Evolutionary conservation across 2,113 vertebrate species (phyloP), one percentile per base, ranked within the genome.

Genomic region (Marcusenius ussheri): DNA sequence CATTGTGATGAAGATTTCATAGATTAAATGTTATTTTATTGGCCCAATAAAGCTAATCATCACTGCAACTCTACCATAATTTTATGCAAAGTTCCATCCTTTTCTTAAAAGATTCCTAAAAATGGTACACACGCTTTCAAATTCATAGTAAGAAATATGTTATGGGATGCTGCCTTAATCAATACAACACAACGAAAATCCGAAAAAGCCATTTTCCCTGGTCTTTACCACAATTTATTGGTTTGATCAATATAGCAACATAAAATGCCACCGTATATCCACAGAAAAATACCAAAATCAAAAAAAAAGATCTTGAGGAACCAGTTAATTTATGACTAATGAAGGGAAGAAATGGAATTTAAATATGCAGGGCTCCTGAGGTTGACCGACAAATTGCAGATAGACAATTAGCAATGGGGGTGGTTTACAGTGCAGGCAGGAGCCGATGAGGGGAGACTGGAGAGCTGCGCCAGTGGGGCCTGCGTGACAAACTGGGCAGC

Each of bases 341-440:
- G 11, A 83, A 89, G 45, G 83, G 46, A 77, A 83, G 77, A 58
- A 89, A 46, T 10, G 53, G 74, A 56, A 83, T 89, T 83, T 89
- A 58, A 56, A 83, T 77, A 50, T 83, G 83, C 27, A 58, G 77
- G 89, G 89, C 77, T 89, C 77, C 77, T 42, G 74, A 83, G 89
- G 74, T 45, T 89, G 53, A 51, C 74, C 19, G 47, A 83, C 89
- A 89, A 89, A 89, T 89, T 89, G 89, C 74, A 9, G 89, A 89
- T 46, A 45, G 27, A 53, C 35, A 83, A 83, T 89, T 77, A 27
- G 49, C 74, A 89, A 89, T 46, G 42, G 31, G 24, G 83, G 83
- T 39, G 45, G 66, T 47, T 2, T 7, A 77, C 1, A 0, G 17
- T 89, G 77, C 39, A 58, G 77, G 58, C 56, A 77, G 77, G 49